Conservation (phyloP, 2,113 vertebrate species). For the Antechinus flavipes region DNA sequence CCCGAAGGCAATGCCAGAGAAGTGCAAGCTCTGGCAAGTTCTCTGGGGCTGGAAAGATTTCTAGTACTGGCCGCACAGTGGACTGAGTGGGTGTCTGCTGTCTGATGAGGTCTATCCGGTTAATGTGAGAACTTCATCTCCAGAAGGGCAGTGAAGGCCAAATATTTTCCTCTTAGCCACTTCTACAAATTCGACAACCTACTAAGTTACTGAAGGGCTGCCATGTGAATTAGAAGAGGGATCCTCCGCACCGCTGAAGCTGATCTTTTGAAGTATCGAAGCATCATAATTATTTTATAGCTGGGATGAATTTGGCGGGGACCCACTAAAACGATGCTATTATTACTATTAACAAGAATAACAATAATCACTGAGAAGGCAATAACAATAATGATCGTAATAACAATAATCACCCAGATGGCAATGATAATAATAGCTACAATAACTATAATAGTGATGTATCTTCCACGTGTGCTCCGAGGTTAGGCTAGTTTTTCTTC, state of each 20-base stretch:
- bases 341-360: background rate
- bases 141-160: background rate
- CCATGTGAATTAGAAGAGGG: background rate
- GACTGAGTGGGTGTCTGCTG: background rate
- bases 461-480: background rate
- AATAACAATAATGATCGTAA: background rate
- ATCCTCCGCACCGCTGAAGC: background rate
- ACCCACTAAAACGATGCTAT: background rate
- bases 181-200: background rate
- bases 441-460: background rate
- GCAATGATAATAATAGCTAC: background rate
- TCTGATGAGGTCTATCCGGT: background rate
- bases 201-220: background rate
- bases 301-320: background rate
- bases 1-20: background rate
- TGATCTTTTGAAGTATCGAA: background rate
- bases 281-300: background rate
- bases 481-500: rapidly evolving
- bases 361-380: background rate
- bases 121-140: background rate
- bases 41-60: background rate
- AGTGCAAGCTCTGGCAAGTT: background rate
- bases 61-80: background rate
- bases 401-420: background rate
- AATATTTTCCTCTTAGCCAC: background rate